Evolutionary conservation across 2,113 vertebrate genomes (phyloP).

Genomic region (Nicator chloris): DNA sequence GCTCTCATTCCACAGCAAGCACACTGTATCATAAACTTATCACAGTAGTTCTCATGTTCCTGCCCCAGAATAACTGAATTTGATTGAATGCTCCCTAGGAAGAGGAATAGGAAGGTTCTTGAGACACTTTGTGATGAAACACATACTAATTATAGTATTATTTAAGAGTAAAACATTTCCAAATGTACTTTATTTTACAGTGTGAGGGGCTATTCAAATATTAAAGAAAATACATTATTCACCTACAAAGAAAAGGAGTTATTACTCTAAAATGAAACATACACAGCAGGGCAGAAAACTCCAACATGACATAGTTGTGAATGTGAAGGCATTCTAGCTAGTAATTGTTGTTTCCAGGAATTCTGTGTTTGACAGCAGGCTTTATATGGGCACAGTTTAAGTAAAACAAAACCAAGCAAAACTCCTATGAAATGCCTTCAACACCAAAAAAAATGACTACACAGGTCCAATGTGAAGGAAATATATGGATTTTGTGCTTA

Average conservation of each 20-base stretch:
- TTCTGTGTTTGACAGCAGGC: background rate
- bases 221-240: slow-evolving; percentile 4
- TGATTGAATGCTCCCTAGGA: background rate
- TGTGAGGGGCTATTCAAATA: background rate
- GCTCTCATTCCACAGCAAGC: background rate
- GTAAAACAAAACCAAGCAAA: background rate
- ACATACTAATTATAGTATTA: background rate
- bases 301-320: background rate
- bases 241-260: background rate
- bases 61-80: background rate
- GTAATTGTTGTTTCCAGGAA: background rate
- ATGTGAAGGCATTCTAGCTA: background rate
- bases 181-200: background rate
- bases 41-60: background rate
- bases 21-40: background rate
- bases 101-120: background rate
- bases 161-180: background rate
- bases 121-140: background rate
- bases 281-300: background rate
- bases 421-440: background rate
- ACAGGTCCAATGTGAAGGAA: background rate
- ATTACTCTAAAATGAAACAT: background rate
- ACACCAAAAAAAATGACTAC: background rate
- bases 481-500: background rate
- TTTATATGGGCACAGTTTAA: background rate